phyloP scores from a whole-genome alignment of 2,797 vertebrate genomes.

The Anguilla pacifica region DNA sequence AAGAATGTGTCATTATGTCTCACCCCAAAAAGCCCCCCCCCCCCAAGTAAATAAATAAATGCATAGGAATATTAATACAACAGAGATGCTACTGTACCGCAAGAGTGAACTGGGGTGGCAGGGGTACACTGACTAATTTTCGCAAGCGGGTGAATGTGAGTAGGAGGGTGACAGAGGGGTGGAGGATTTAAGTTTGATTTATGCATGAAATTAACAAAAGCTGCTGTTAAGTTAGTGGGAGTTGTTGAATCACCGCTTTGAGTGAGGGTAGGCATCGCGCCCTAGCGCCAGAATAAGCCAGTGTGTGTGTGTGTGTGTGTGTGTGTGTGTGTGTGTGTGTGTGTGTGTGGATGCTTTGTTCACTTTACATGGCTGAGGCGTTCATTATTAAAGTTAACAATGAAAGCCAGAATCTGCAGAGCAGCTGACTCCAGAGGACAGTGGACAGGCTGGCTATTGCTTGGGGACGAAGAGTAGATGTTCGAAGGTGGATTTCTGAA shows the following conservation, averaged over 20 bases:
- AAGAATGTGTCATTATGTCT: background rate
- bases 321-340: background rate
- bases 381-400: conserved; percentile 65
- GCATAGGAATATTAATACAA: background rate
- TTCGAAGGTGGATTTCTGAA: conserved; percentile 20
- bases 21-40: background rate
- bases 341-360: conserved; percentile 46
- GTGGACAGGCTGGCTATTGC: conserved; percentile 34
- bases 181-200: background rate
- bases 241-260: conserved; percentile 14
- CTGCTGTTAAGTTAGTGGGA: background rate
- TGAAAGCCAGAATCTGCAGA: conserved; percentile 50
- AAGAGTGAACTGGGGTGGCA: background rate
- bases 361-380: conserved; percentile 56
- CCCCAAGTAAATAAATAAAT: background rate
- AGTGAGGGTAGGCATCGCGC: conserved; percentile 28
- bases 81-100: background rate
- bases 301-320: conserved; percentile 2
- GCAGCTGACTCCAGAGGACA: background rate
- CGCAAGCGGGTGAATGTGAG: background rate
- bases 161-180: background rate
- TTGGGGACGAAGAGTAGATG: conserved; percentile 46
- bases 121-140: no score
- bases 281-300: conserved; percentile 53
- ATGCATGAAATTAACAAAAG: conserved; percentile 11